Evolutionary conservation across 2,113 vertebrate genomes (phyloP).

Genomic region (Poecile atricapillus): DNA sequence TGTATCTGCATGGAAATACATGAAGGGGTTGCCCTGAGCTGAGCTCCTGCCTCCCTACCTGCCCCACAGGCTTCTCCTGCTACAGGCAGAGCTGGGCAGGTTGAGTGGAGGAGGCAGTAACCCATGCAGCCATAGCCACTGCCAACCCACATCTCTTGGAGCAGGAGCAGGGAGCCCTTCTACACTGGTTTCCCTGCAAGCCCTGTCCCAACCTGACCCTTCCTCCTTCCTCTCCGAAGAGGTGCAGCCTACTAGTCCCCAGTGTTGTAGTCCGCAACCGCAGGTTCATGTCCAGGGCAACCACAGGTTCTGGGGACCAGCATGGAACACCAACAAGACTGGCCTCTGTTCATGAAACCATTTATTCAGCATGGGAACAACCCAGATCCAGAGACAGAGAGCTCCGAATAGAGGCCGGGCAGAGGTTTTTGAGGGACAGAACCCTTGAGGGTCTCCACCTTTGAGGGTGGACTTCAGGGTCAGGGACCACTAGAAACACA

Average conservation of each 20-base stretch:
- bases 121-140: rapidly evolving
- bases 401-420: no score
- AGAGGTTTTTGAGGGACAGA: no score
- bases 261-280: no score
- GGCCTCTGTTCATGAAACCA: no score
- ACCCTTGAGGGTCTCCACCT: no score
- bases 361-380: no score
- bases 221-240: neutral
- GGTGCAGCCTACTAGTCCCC: neutral
- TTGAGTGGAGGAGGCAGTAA: neutral
- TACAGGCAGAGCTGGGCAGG: neutral
- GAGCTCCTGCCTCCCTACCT: neutral
- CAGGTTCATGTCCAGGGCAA: no score
- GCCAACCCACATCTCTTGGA: neutral
- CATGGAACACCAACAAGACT: no score
- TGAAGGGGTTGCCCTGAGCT: neutral
- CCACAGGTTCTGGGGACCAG: no score
- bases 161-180: neutral
- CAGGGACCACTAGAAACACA: no score
- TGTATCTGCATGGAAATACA: neutral
- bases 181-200: neutral
- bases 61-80: neutral
- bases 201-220: neutral
- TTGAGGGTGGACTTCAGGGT: no score
- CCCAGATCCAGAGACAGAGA: no score